Evolutionary conservation across 2,888 invertebrate genomes (phyloP).

Genomic region (Leucophora obtusa): DNA sequence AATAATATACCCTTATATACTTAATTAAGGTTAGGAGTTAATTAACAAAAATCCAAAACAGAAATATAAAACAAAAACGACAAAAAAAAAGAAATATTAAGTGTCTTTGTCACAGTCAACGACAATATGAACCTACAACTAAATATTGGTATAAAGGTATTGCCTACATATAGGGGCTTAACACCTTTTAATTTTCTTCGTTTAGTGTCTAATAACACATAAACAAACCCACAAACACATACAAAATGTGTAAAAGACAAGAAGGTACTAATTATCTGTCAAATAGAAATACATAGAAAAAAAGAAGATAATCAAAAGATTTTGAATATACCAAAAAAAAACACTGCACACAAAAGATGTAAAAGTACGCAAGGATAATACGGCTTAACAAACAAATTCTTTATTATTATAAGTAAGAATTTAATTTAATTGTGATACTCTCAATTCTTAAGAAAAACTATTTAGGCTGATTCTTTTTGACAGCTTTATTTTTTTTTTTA

Average conservation of each 20-base stretch:
- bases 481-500: background rate
- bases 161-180: constrained; percentile 47
- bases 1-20: constrained; percentile 17
- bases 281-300: constrained; percentile 2
- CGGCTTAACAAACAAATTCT: background rate
- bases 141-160: constrained; percentile 13
- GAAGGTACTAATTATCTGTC: constrained; percentile 48
- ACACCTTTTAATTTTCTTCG: constrained; percentile 27
- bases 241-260: background rate
- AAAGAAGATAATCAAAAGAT: constrained; percentile 16
- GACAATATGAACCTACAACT: constrained; percentile 1
- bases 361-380: background rate
- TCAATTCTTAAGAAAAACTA: background rate
- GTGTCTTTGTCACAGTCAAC: constrained; percentile 20
- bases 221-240: background rate
- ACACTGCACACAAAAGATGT: constrained; percentile 5
- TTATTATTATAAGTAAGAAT: too few relatives aligned
- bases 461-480: background rate
- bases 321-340: background rate
- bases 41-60: constrained; percentile 26
- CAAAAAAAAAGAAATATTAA: background rate
- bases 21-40: constrained; percentile 60
- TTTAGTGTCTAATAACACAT: background rate
- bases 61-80: background rate
- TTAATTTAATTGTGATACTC: background rate